A percentile compares a stretch with the other conserved stretches of the same genome.
Evolutionary conservation across 2,113 vertebrate species (phyloP).

Genomic region (Motacilla alba): DNA sequence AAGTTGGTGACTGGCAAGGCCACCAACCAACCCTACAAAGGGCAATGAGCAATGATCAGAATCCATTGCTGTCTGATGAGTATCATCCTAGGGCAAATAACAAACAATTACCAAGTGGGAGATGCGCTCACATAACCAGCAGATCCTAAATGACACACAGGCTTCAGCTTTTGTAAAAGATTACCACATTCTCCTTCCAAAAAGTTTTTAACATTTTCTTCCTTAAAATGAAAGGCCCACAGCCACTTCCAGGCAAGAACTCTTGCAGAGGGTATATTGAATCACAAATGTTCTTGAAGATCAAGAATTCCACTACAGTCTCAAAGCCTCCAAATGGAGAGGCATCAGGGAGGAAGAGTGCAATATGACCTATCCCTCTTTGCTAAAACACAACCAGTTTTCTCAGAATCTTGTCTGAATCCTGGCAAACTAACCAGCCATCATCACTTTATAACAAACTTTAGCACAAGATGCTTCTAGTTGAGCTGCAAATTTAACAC

Average conservation of each 20-base stretch:
- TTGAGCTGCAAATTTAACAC: not conserved
- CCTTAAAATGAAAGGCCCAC: not conserved
- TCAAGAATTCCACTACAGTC: not conserved
- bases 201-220: not conserved
- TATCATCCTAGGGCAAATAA: not conserved
- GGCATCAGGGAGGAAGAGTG: not conserved
- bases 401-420: slow-evolving; percentile 16
- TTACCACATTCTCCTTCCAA: not conserved
- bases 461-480: not conserved
- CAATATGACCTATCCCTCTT: not conserved
- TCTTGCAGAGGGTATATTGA: not conserved
- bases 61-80: not conserved
- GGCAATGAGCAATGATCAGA: not conserved
- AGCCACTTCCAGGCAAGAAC: not conserved
- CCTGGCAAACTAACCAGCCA: not conserved
- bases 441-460: not conserved
- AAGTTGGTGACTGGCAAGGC: not conserved
- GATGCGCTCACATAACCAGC: not conserved
- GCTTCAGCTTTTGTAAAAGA: not conserved
- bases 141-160: not conserved
- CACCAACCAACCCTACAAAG: not conserved
- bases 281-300: not conserved
- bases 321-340: not conserved
- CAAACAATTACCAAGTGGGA: not conserved
- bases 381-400: not conserved